Conservation (phyloP, 2,797 vertebrate species). For the Pampus argenteus region DNA sequence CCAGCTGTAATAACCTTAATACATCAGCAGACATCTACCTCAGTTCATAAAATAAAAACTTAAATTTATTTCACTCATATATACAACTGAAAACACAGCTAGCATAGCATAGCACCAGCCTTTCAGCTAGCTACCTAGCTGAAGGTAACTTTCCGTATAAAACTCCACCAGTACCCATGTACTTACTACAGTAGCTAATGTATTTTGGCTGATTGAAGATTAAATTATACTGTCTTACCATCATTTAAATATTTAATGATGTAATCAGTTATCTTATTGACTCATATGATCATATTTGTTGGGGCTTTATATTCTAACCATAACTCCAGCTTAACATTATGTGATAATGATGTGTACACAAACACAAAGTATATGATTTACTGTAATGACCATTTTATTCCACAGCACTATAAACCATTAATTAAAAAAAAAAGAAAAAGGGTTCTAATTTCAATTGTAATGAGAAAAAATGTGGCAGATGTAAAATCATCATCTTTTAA, state of each 20-base stretch:
- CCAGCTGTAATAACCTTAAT: background rate
- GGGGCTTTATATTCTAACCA: background rate
- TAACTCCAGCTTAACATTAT: background rate
- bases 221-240: background rate
- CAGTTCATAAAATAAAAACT: no score
- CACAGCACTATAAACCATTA: slow-evolving; percentile 85
- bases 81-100: slow-evolving; percentile 1
- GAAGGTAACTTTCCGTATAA: background rate
- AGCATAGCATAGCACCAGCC: background rate
- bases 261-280: background rate
- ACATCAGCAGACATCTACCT: background rate
- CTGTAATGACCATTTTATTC: slow-evolving; percentile 79
- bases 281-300: background rate
- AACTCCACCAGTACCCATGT: background rate
- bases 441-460: slow-evolving; percentile 71
- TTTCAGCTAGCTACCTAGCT: background rate
- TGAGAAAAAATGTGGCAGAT: slow-evolving; percentile 69
- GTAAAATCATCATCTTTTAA: slow-evolving; percentile 61
- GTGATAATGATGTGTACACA: slow-evolving; percentile 4
- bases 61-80: no score
- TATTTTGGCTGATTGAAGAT: background rate
- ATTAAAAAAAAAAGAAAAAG: slow-evolving; percentile 79
- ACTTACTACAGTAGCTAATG: no score
- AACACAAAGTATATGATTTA: slow-evolving; percentile 30
- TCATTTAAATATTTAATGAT: background rate